Evolutionary conservation across 30 jellyfish, hydroid and myxozoan genomes (phyloP), one percentile per base, ranked within the genome.

Genomic region (Hydra vulgaris): DNA sequence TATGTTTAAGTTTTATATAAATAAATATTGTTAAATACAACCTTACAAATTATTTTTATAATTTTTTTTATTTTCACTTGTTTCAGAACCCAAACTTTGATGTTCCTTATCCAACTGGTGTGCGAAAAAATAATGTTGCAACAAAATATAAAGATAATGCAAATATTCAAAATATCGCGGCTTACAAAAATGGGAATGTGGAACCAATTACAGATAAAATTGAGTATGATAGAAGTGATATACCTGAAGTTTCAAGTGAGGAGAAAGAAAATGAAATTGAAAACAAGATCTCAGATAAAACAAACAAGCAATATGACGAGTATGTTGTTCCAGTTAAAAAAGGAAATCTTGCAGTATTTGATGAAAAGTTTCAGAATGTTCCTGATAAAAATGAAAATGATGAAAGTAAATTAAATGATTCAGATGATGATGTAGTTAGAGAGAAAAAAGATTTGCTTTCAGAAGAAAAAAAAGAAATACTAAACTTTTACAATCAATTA

Each of bases 31-130:
- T n/a, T n/a, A n/a, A n/a, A n/a, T n/a, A n/a, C n/a, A n/a, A n/a
- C n/a, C n/a, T n/a, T n/a, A n/a, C n/a, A n/a, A n/a, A n/a, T 21
- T 3, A 40, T 3, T 40, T 40, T 20, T 20, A 8, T n/a, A 4
- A 18, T 18, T 78, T 24, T 26, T 7, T 52, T 82, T 27, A 22
- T 8, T 72, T 83, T 54, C n/a, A n/a, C n/a, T n/a, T n/a, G 21
- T 69, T 74, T 24, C 66, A 94, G 99, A 84, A 94, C 61, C 99
- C 97, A 21, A 74, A 78, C 74, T 89, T 94, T 72, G 97, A 88
- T 54, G 94, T 81, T 12, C 95, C 95, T 15, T 94, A 94, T 74
- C 99, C 99, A 16, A 86, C 97, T 0, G 99, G 99, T 18, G 99
- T 94, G 79, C 85, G 85, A 26, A 78, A 78, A 78, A 78, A 55